Base-by-base conservation (phyloP, 1,140 invertebrate genomes). In the Anadara kagoshimensis region DNA sequence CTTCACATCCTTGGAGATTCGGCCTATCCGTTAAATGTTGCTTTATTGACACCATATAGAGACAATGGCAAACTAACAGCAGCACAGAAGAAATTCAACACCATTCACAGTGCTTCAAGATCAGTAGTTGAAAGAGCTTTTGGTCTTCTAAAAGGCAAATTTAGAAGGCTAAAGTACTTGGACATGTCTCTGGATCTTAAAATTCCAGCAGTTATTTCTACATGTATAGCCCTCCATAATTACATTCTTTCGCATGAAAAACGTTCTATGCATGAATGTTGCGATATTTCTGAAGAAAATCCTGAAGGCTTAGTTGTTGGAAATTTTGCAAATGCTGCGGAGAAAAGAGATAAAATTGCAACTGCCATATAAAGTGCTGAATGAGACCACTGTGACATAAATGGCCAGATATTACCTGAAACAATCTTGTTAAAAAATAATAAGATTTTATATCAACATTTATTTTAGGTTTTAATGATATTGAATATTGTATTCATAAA, bases 121-220 rank as follows among this genome's bases (percentile, higher is more conserved):
- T 65, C 45, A 22, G 44, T 49, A 4, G 49, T 65, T 65, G 63
- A 65, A 22, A 51, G 63, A 16, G 18, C 56, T 0, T 68, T 68
- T 47, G 54, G 36, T 43, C 66, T 43, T 1, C 20, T 68, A 7
- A 68, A 68, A 58, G 66, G 66, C 1, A 57, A 58, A 58, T 68
- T 58, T 47, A 57, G 56, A 41, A 44, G 56, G n/a, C 24, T 58
- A 18, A 68, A 68, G 14, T 68, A 43, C 22, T 22, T 68, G 36
- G 54, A 58, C 22, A 58, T 68, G 51, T 24, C 20, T 16, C 43
- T 58, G 1, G 51, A 45, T 41, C 10, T 45, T 12, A 26, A 45
- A 20, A 58, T 68, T 24, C 66, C 66, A 26, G 22, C 22, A 22
- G 66, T 59, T 24, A 47, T 68, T n/a, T 45, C 49, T 12, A 12